Percentiles rank a stretch among this genome's conserved stretches.
phyloP scores from a whole-genome alignment of 2,113 vertebrate species.

The Opisthocomus hoazin region DNA sequence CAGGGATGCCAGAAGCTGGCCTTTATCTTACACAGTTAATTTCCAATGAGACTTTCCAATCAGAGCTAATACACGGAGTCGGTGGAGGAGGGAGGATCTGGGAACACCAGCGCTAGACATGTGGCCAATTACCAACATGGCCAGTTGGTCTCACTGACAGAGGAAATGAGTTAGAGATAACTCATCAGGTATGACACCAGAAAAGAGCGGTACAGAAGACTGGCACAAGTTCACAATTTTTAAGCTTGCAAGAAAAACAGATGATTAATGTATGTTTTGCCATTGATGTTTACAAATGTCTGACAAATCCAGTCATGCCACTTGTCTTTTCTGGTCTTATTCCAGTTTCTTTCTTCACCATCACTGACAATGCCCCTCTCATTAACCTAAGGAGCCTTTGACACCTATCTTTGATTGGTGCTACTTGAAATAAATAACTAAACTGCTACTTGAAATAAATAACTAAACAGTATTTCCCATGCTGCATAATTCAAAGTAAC shows the following conservation, averaged over 20 bases:
- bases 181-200: slow-evolving; percentile 28
- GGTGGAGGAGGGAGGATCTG: not conserved
- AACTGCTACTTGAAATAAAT: not conserved
- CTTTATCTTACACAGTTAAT: not conserved
- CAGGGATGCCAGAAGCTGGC: not conserved
- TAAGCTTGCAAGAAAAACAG: slow-evolving; percentile 19
- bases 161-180: slow-evolving; percentile 57
- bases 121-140: slow-evolving; percentile 7
- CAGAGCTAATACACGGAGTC: not conserved
- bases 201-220: not conserved
- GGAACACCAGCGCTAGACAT: not conserved
- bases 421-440: not conserved
- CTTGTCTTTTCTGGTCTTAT: not conserved
- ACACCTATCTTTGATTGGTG: not conserved
- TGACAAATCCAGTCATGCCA: not conserved
- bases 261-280: slow-evolving; percentile 8
- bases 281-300: not conserved
- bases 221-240: not conserved
- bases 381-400: not conserved
- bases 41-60: not conserved
- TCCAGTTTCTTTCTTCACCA: not conserved
- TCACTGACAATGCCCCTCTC: not conserved
- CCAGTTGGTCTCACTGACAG: slow-evolving; percentile 11
- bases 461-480: not conserved
- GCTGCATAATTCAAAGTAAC: not conserved